Evolutionary conservation across 2,888 invertebrate species (phyloP).

Genomic region (Maniola hyperantus): DNA sequence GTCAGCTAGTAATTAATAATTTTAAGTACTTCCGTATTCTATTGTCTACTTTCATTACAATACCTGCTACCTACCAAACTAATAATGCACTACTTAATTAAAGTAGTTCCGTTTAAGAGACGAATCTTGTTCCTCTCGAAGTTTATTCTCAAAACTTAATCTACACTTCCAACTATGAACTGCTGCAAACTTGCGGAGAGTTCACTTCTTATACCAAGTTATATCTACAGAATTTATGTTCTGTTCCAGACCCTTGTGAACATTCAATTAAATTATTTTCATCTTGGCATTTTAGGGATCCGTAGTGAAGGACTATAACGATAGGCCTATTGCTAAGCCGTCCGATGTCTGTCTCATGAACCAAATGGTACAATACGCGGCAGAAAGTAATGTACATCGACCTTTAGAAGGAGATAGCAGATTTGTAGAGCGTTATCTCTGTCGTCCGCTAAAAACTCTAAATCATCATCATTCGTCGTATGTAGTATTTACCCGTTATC

Average conservation of each 20-base stretch:
- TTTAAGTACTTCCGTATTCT: too few species aligned
- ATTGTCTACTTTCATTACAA: background rate
- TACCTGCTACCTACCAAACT: background rate
- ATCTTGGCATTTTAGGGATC: background rate
- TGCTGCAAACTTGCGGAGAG: constrained; percentile 19
- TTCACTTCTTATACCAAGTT: constrained; percentile 12
- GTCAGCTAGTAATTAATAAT: too few species aligned
- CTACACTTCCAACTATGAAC: constrained; percentile 21
- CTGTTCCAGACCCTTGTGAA: constrained; percentile 6
- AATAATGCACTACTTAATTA: constrained; percentile 12
- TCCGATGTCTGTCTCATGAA: too few species aligned
- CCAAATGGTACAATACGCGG: too few species aligned
- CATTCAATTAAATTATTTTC: constrained; percentile 14
- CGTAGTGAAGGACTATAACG: background rate
- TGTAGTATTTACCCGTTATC: too few species aligned
- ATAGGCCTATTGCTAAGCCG: too few species aligned
- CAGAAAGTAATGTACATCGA: too few species aligned
- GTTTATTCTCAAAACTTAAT: constrained; percentile 27
- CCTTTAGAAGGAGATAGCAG: too few species aligned
- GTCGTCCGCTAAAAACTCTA: too few species aligned
- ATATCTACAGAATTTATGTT: constrained; percentile 9
- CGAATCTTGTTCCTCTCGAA: constrained; percentile 17
- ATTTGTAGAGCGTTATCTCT: too few species aligned
- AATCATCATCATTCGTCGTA: too few species aligned
- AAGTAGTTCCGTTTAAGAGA: constrained; percentile 17